Base-by-base conservation (phyloP, 2,888 invertebrate species). In the Apoda limacodes region DNA sequence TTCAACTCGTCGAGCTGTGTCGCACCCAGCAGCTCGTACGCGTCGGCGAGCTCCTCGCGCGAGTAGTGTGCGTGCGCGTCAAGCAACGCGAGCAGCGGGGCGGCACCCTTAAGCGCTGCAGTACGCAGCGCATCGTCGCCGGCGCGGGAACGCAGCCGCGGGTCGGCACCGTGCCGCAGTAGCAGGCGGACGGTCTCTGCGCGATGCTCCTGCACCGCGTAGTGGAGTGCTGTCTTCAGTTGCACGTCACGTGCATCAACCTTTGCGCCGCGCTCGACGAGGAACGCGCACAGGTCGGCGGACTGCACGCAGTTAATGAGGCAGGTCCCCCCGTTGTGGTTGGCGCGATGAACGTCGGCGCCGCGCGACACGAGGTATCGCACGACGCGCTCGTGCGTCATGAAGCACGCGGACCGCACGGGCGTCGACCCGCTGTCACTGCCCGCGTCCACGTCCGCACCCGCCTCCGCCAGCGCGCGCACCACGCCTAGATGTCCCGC, bases 261-360 rank as follows among this genome's bases (percentile, higher is more conserved):
- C 50, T 88, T 83, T 3, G 92, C 95, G 26, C 93, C 93, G 60
- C 89, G 87, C 48, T 85, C 70, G 35, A 96, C 84, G 41, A 95
- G 82, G 69, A 87, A 92, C 36, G 86, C 83, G 65, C 94, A 95
- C 27, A 96, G 82, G 34, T 86, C 84, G 35, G 87, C 87, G 49
- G 91, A 92, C 76, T 95, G 95, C 42, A 95, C 94, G 2, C 93
- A 90, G 74, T 96, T 96, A 50, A 96, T 95, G 40, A 96, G 83
- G 66, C 95, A 95, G 2, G 95, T 95, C 36, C 95, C 95, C 34
- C 95, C 95, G 70, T 92, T 93, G 62, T 91, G 90, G 72, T 95
- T 95, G 4, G 95, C 86, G 46, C 86, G 86, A 48, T 88, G 85
- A 45, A 93, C 88, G 67, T 93, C 89, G n/a, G 93, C 93, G 38